These are phyloP conservation scores for Drosophila kuntzei DNA, from an alignment of 2,888 invertebrate genomes.

Conservation along the genomic window DNA sequence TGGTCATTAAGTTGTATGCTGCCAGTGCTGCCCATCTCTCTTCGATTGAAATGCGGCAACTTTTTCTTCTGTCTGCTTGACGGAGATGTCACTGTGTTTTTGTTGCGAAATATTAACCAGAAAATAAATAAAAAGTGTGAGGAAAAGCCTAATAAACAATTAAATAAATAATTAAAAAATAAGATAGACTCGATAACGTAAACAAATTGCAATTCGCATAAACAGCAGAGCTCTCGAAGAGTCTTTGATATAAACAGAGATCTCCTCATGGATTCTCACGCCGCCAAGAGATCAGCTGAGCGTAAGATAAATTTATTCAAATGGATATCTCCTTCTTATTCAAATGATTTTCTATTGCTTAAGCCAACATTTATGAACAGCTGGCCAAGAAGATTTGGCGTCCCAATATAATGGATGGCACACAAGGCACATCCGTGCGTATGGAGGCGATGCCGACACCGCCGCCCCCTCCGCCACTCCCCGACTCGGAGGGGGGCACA, in stretches of 20 bases:
- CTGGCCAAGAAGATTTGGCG: conserved; percentile 59
- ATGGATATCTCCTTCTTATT: too few relatives aligned
- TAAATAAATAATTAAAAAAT: neutral
- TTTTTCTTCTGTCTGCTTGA: neutral
- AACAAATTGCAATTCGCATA: conserved; percentile 23
- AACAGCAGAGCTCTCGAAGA: conserved; percentile 11
- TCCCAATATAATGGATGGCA: conserved; percentile 33
- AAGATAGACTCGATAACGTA: conserved; percentile 3
- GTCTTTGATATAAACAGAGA: neutral
- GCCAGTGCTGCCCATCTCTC: conserved; percentile 40
- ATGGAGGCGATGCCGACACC: conserved; percentile 9
- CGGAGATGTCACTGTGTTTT: conserved; percentile 7
- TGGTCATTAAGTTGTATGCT: neutral
- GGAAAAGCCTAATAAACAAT: neutral
- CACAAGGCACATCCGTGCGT: conserved; percentile 4
- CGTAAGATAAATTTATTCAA: conserved; percentile 18
- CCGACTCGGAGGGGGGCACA: neutral
- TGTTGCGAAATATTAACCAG: conserved; percentile 1
- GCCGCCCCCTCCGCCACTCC: neutral
- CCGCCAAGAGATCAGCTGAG: conserved; percentile 28
- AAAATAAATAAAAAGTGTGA: neutral
- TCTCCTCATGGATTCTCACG: conserved; percentile 34
- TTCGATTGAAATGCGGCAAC: neutral
- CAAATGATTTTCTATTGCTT: too few relatives aligned
- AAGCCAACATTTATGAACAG: conserved; percentile 47